These are phyloP conservation scores for Aleiodes sp. DNA, from an alignment of 1,140 invertebrate genomes.

Conservation along the genomic window DNA sequence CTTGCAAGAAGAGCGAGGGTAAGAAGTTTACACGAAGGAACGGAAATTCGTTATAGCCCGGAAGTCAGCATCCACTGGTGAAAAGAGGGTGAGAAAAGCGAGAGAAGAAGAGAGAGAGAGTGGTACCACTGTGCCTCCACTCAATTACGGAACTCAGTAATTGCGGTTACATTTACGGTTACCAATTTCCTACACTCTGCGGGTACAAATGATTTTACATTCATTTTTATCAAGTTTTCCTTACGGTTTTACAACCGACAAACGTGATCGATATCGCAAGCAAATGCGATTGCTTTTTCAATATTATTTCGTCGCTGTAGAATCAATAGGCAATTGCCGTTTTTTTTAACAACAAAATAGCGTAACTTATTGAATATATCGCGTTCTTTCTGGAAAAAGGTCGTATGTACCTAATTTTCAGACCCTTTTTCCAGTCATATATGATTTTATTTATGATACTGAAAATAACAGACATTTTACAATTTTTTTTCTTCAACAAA, in stretches of 20 bases:
- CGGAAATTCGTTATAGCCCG: constrained; percentile 46
- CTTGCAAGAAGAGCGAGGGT: constrained; percentile 14
- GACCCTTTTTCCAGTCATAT: too few relatives aligned
- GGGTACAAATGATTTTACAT: background rate
- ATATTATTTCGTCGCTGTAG: background rate
- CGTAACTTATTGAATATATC: too few relatives aligned
- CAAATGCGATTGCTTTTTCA: too few relatives aligned
- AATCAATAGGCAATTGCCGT: too few relatives aligned
- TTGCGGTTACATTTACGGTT: constrained; percentile 39
- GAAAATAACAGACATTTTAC: too few relatives aligned
- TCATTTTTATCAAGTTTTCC: background rate
- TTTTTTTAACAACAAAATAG: too few relatives aligned
- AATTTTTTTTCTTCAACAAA: too few relatives aligned
- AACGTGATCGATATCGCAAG: too few relatives aligned
- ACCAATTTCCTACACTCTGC: constrained; percentile 26
- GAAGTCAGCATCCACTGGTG: constrained; percentile 26
- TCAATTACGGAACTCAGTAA: constrained; percentile 42
- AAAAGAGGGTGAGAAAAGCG: background rate
- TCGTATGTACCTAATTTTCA: too few relatives aligned
- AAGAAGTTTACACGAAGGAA: constrained; percentile 26
- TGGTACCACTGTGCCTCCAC: background rate
- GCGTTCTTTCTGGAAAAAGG: too few relatives aligned
- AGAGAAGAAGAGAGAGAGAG: background rate
- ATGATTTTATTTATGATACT: too few relatives aligned
- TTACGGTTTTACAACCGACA: background rate